Conservation (phyloP, 2,888 invertebrate species). For the Quadroppia sp. region DNA sequence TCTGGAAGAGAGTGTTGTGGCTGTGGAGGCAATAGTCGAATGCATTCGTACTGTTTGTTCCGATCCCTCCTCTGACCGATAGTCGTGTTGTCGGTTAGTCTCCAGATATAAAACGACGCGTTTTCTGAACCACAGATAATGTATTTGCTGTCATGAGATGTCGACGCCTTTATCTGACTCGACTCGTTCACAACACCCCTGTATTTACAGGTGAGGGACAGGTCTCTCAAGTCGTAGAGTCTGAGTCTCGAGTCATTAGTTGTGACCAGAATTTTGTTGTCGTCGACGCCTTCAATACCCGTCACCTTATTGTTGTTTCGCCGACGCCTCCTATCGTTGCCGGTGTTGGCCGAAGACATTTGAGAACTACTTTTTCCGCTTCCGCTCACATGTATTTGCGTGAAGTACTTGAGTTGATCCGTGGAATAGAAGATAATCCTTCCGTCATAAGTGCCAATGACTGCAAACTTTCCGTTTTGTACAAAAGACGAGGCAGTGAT, state of each 20-base stretch:
- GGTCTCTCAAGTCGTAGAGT: slow-evolving; percentile 87
- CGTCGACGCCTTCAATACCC: slow-evolving; percentile 44
- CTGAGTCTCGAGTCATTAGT: slow-evolving; percentile 96
- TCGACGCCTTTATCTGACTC: slow-evolving; percentile 84
- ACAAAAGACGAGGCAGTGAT: slow-evolving; percentile 97
- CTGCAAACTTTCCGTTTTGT: slow-evolving; percentile 95
- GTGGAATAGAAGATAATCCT: slow-evolving; percentile 97
- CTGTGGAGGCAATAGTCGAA: slow-evolving; percentile 57
- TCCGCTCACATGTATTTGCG: slow-evolving; percentile 83
- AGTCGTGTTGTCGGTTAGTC: slow-evolving; percentile 51
- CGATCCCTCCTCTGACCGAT: slow-evolving; percentile 67
- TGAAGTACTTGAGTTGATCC: slow-evolving; percentile 94
- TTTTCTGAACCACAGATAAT: slow-evolving; percentile 97
- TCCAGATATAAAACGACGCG: slow-evolving; percentile 96
- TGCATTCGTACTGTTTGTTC: slow-evolving; percentile 96
- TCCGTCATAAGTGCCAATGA: slow-evolving; percentile 97
- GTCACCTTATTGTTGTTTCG: slow-evolving; percentile 42
- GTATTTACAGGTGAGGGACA: slow-evolving; percentile 91
- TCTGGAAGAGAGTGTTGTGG: neutral
- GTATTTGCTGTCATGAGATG: slow-evolving; percentile 83
- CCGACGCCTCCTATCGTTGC: slow-evolving; percentile 9
- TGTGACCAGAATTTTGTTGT: slow-evolving; percentile 72
- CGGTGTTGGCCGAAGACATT: neutral
- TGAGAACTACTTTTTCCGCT: slow-evolving; percentile 28
- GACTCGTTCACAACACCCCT: slow-evolving; percentile 89